These are phyloP conservation scores for Parnassius orleans DNA, from an alignment of 2,888 invertebrate genomes.

Conservation along the genomic window DNA sequence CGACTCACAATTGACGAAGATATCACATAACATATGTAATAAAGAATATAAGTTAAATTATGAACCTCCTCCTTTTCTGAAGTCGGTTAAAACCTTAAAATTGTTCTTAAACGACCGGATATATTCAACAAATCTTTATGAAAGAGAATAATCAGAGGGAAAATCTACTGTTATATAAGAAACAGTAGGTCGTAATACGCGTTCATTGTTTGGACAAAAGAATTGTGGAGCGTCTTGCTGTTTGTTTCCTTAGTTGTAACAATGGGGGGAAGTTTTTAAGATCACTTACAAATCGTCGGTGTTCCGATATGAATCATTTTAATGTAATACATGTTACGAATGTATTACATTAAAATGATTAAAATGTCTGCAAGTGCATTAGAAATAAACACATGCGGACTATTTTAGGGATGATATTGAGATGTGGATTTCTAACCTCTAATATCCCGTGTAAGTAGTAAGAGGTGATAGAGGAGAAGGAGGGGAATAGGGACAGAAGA, in stretches of 20 bases:
- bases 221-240: slow-evolving; percentile 13
- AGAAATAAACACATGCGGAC: too few species aligned
- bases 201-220: slow-evolving; percentile 19
- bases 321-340: slow-evolving; percentile 12
- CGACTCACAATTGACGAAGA: too few species aligned
- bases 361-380: slow-evolving; percentile 1
- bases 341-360: too few species aligned
- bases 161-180: slow-evolving; percentile 21
- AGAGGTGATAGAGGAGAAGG: too few species aligned
- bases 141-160: slow-evolving; percentile 18
- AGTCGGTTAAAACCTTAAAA: too few species aligned
- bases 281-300: slow-evolving; percentile 8
- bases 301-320: slow-evolving; percentile 11
- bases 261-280: slow-evolving; percentile 23
- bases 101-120: not conserved
- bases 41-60: too few species aligned
- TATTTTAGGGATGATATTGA: too few species aligned
- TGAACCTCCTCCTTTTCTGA: too few species aligned
- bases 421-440: too few species aligned
- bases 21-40: too few species aligned
- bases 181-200: slow-evolving; percentile 10
- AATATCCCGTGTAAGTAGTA: too few species aligned
- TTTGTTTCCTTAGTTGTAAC: slow-evolving; percentile 12
- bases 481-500: too few species aligned
- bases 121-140: slow-evolving; percentile 15